A percentile compares a stretch with the other conserved stretches of the same genome.
phyloP scores from a whole-genome alignment of 2,797 vertebrate species.

The Aplochiton taeniatus region DNA sequence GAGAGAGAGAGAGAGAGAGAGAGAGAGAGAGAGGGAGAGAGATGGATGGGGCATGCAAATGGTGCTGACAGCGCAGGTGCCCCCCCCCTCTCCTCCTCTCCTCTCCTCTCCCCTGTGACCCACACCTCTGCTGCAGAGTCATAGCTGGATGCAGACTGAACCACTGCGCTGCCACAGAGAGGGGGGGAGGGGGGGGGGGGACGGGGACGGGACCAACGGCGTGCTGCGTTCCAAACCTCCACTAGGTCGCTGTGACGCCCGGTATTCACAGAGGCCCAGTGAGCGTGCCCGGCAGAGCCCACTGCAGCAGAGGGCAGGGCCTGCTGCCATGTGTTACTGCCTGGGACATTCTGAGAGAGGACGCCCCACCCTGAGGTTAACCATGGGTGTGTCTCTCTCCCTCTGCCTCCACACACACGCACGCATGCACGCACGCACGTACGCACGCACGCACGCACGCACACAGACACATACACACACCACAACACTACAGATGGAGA shows the following conservation, averaged over 20 bases:
- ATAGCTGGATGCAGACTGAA: conserved; percentile 49
- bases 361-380: conserved; percentile 71
- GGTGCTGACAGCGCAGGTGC: conserved; percentile 70
- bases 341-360: conserved; percentile 64
- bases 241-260: conserved; percentile 16
- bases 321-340: conserved; percentile 61
- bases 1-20: not conserved
- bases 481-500: not conserved
- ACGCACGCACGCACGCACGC: conserved; percentile 8
- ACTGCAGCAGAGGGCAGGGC: conserved; percentile 33
- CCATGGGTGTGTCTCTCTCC: conserved; percentile 65
- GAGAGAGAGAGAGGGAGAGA: conserved; percentile 32
- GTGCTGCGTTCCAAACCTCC: conserved; percentile 12
- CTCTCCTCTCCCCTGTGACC: conserved; percentile 52
- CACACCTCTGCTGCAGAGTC: conserved; percentile 69
- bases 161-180: conserved; percentile 33
- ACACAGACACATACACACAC: not conserved
- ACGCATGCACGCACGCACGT: conserved; percentile 26
- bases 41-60: conserved; percentile 64
- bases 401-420: conserved; percentile 38
- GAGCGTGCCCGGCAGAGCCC: conserved; percentile 30
- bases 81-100: conserved; percentile 47
- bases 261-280: conserved; percentile 34
- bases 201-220: conserved; percentile 8
- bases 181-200: conserved; percentile 33